These are phyloP conservation scores for Bellardia pandia DNA, from an alignment of 2,888 invertebrate genomes.

Conservation along the genomic window DNA sequence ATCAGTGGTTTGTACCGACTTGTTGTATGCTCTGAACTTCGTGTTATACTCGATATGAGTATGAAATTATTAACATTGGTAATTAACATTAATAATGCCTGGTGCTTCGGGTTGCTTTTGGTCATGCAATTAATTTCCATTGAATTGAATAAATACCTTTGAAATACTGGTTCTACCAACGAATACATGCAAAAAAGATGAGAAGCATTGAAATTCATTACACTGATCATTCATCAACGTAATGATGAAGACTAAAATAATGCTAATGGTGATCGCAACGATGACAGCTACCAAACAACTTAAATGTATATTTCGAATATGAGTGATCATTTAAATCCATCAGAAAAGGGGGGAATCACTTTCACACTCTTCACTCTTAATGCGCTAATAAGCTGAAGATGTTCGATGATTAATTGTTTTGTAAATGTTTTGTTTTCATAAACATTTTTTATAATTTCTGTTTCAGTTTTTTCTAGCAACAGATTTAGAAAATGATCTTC, in stretches of 20 bases:
- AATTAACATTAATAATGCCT: too few species aligned
- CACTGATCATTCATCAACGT: slow-evolving; percentile 19
- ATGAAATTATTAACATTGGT: too few species aligned
- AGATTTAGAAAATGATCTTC: neutral
- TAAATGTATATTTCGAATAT: slow-evolving; percentile 38
- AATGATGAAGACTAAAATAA: slow-evolving; percentile 6
- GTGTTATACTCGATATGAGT: too few species aligned
- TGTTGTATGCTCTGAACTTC: too few species aligned
- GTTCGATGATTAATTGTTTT: slow-evolving; percentile 80
- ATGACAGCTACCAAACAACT: slow-evolving; percentile 60
- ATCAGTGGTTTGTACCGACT: too few species aligned
- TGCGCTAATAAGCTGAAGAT: slow-evolving; percentile 51
- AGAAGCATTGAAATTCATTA: slow-evolving; percentile 1
- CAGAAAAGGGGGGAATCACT: slow-evolving; percentile 13
- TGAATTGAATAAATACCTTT: slow-evolving; percentile 16
- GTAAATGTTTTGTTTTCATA: slow-evolving; percentile 82
- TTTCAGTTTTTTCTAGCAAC: neutral
- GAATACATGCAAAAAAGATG: neutral
- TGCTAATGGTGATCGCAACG: slow-evolving; percentile 31
- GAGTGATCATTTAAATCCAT: slow-evolving; percentile 27
- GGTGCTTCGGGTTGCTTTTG: too few species aligned
- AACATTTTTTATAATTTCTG: slow-evolving; percentile 73
- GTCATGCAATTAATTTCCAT: too few species aligned
- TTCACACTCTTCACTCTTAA: slow-evolving; percentile 33
- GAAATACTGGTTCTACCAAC: neutral